Conservation (phyloP, 2,797 vertebrate species). For the Ptychobarbus kaznakovi region DNA sequence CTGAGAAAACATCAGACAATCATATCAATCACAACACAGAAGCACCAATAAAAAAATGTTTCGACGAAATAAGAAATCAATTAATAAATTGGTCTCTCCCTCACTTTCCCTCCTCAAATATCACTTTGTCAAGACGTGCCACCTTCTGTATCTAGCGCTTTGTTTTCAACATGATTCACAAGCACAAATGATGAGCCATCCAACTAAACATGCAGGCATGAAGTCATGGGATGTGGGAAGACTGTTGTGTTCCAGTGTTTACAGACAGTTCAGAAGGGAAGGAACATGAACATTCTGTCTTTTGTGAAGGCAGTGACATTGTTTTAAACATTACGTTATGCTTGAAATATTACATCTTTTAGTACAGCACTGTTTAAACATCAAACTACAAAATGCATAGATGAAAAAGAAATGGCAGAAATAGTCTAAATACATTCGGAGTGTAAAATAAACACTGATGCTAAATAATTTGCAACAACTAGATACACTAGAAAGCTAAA, state of each 20-base stretch:
- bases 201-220: not conserved
- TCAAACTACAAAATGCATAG: not conserved
- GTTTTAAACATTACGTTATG: no score
- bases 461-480: not conserved
- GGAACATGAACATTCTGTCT: constrained; percentile 7
- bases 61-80: not conserved
- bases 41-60: constrained; percentile 9
- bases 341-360: not conserved
- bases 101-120: not conserved
- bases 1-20: constrained; percentile 18
- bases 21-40: constrained; percentile 47
- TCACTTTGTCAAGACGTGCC: not conserved
- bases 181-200: not conserved
- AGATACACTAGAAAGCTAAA: not conserved
- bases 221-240: not conserved
- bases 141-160: not conserved
- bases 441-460: not conserved
- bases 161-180: constrained; percentile 24
- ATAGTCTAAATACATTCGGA: not conserved
- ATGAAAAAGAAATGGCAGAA: not conserved
- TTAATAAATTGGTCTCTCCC: not conserved
- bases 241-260: not conserved
- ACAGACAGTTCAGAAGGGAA: constrained; percentile 13
- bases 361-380: not conserved
- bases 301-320: not conserved